Conservation (phyloP, 1,140 invertebrate species). For the Eupeodes corollae region DNA sequence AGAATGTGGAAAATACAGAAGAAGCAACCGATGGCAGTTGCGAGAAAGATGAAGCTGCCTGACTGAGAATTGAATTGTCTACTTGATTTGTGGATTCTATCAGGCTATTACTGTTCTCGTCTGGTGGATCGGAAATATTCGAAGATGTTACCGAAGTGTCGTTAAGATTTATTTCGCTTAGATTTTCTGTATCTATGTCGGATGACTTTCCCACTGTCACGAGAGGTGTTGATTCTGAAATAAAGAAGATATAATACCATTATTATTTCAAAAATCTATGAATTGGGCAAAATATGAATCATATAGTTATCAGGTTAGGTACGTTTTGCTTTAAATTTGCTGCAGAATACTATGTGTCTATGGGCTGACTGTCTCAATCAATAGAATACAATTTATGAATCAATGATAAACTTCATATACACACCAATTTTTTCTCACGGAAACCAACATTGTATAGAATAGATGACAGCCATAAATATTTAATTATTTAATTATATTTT, state of each 20-base stretch:
- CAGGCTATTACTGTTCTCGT: constrained; percentile 3
- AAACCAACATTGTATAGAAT: too few species aligned
- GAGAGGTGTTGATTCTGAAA: constrained; percentile 29
- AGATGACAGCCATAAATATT: too few species aligned
- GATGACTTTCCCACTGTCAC: constrained; percentile 31
- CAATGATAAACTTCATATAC: too few species aligned
- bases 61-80: constrained; percentile 35
- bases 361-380: too few species aligned
- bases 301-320: too few species aligned
- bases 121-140: constrained; percentile 15
- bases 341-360: too few species aligned
- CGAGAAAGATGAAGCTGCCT: constrained; percentile 46
- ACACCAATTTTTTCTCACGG: too few species aligned
- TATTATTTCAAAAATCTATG: too few species aligned
- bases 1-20: constrained; percentile 46
- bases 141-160: constrained; percentile 2
- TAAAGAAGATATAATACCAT: constrained; percentile 8
- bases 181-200: constrained; percentile 25
- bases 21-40: constrained; percentile 46
- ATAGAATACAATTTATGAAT: too few species aligned
- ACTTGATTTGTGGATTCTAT: constrained; percentile 11
- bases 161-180: constrained; percentile 36
- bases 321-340: too few species aligned
- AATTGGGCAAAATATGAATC: too few species aligned
- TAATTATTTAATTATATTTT: too few species aligned